Conservation (phyloP, 2,888 invertebrate genomes). For the Eupithecia subumbrata region DNA sequence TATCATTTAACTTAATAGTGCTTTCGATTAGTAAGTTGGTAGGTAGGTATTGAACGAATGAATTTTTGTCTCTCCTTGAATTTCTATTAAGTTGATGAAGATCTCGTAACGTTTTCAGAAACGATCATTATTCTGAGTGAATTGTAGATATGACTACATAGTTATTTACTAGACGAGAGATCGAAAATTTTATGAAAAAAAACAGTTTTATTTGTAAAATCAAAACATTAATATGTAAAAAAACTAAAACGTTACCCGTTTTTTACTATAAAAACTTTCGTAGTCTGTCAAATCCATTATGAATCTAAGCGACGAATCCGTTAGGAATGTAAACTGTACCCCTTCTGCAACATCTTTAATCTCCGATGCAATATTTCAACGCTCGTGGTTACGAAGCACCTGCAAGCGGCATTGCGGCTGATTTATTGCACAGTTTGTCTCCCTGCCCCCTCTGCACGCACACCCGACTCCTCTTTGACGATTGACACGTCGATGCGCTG, state of each 20-base stretch:
- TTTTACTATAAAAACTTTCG: no score
- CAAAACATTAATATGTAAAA: neutral
- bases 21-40: neutral
- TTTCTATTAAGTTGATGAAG: neutral
- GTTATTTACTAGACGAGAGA: neutral
- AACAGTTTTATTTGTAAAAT: neutral
- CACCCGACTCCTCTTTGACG: conserved; percentile 9
- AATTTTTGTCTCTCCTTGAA: neutral
- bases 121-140: neutral
- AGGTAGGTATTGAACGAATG: neutral
- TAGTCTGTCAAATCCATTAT: no score
- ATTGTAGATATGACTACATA: neutral
- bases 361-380: conserved; percentile 64
- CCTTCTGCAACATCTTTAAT: conserved; percentile 46
- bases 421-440: conserved; percentile 72
- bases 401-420: conserved; percentile 68
- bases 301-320: no score
- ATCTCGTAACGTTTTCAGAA: neutral
- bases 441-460: conserved; percentile 13
- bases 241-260: neutral
- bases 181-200: no score
- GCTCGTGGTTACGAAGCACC: conserved; percentile 62
- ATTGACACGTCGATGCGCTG: conserved; percentile 25
- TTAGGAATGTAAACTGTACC: no score
- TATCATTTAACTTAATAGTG: neutral